Evolutionary conservation across 1,140 invertebrate species (phyloP), one percentile per base, ranked within the genome.

Genomic region (Caenorhabditis tropicalis): DNA sequence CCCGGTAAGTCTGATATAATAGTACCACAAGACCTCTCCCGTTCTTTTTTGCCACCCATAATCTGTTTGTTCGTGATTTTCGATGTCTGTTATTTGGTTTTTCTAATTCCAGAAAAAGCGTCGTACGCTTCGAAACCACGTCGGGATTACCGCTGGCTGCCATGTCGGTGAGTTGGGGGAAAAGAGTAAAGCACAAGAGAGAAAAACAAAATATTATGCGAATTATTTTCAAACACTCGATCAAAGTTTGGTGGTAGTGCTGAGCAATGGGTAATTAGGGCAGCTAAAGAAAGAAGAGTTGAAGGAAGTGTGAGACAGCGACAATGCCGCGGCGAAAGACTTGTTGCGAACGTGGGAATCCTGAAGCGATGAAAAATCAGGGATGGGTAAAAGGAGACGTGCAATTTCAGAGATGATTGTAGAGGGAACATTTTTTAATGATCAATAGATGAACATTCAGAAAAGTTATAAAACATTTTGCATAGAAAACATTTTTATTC

Each of bases 101-200:
- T 15, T 10, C 10, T 31, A 9, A 10, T 79, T 84, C 39, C 56
- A 89, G 88, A 33, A 81, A 83, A 49, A 90, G 86, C 29, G 79
- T 83, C 27, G 65, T 86, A 81, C 89, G 89, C 31, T 89, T 89
- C 84, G 88, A 90, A 74, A 90, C 89, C 39, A 87, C 89, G 24
- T 87, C 83, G 27, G 88, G 88, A 16, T 58, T 90, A 24, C 88
- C 89, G 15, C 82, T 90, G 15, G 87, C 83, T 39, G 89, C 89
- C 31, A 90, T 90, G 89, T 89, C 89, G 24, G 81, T 74, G n/a
- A 74, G 65, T 74, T 74, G n/a, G 5, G 24, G 19, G 33, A 12
- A n/a, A 43, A 4, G 36, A 74, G 6, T 43, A 74, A 43, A 24
- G 15, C 36, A 43, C 65, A 46, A 27, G 29, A 27, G 24, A 10